phyloP scores from a whole-genome alignment of 2,797 vertebrate species.

The Cryptoprocta ferox region DNA sequence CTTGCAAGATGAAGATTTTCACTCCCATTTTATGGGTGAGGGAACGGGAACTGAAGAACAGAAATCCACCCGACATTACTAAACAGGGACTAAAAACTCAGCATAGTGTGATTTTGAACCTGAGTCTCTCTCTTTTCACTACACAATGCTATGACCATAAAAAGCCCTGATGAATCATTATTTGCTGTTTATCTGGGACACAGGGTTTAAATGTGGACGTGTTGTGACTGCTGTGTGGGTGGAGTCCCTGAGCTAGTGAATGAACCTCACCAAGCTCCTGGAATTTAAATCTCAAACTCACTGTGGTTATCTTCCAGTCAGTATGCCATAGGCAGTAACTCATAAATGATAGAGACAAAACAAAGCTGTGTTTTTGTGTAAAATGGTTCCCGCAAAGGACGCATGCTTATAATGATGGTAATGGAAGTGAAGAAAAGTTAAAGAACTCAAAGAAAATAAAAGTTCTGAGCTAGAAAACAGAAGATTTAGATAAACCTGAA shows the following conservation, averaged over 20 bases:
- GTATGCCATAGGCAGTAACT: not conserved
- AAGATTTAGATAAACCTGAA: not conserved
- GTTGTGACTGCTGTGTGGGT: not conserved
- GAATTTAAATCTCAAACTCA: slow-evolving; percentile 21
- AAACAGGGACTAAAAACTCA: not conserved
- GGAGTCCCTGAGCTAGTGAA: not conserved
- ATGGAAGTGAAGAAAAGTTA: slow-evolving; percentile 4
- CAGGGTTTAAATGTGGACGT: not conserved
- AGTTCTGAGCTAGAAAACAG: not conserved
- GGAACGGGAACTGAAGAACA: not conserved
- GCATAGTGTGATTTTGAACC: not conserved
- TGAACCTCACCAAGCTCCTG: not conserved
- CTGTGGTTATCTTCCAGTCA: not conserved
- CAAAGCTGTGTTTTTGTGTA: not conserved
- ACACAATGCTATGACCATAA: not conserved
- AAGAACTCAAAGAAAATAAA: slow-evolving; percentile 26
- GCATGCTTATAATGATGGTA: not conserved
- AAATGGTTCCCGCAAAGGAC: not conserved
- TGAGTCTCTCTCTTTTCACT: not conserved
- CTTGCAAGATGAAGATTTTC: not conserved
- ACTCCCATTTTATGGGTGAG: not conserved
- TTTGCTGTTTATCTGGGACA: not conserved
- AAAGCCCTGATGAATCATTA: not conserved
- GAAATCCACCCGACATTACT: not conserved
- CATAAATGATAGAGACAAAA: not conserved